phyloP scores from a whole-genome alignment of 2,797 vertebrate genomes.

The Gymnopithys bicolor region DNA sequence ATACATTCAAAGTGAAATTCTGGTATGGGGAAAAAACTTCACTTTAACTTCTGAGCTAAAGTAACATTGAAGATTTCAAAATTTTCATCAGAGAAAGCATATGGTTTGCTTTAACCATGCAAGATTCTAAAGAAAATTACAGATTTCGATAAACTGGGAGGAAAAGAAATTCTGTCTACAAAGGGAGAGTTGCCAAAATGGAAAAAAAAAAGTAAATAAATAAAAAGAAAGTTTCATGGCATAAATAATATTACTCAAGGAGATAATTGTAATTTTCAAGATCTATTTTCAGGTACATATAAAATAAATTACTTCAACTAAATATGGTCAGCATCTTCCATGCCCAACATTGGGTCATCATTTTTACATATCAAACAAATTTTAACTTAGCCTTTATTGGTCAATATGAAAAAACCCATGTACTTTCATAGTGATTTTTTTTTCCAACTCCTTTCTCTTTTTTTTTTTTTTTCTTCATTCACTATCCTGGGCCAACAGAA shows the following conservation, averaged over 20 bases:
- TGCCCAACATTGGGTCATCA: not conserved
- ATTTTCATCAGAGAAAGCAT: not conserved
- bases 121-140: not conserved
- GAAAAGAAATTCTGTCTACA: not conserved
- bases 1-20: not conserved
- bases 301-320: conserved; percentile 16
- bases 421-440: not conserved
- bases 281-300: conserved; percentile 14
- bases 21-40: not conserved
- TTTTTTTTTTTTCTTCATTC: not conserved
- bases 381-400: not conserved
- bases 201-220: not conserved
- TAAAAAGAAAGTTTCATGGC: not conserved
- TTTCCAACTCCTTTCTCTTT: rapidly evolving
- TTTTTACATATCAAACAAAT: not conserved
- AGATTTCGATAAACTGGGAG: not conserved
- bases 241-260: not conserved
- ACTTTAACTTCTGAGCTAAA: not conserved
- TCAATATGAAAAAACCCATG: not conserved
- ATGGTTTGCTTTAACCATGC: not conserved
- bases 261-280: conserved; percentile 37
- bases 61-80: not conserved
- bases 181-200: not conserved
- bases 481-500: not conserved
- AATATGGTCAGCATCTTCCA: not conserved